A percentile compares a stretch with the other conserved stretches of the same genome.
phyloP scores from a whole-genome alignment of 2,797 vertebrate species.

The Poecile montanus region DNA sequence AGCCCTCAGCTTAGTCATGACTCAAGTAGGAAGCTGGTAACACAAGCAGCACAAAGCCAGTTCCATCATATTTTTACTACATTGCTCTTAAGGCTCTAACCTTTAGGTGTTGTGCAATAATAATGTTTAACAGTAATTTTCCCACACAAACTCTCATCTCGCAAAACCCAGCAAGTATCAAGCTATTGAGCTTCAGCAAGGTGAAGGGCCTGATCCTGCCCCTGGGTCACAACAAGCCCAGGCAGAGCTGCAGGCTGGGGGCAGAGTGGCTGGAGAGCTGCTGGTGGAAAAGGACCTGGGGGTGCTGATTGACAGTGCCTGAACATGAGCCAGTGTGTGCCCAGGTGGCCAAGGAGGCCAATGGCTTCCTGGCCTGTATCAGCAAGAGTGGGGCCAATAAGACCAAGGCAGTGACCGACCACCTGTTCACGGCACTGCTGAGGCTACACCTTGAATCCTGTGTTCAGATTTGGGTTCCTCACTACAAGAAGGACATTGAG shows the following conservation, averaged over 20 bases:
- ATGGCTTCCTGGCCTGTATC: background rate
- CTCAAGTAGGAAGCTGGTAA: background rate
- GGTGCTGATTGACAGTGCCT: fast-evolving
- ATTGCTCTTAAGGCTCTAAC: background rate
- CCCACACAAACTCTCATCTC: background rate
- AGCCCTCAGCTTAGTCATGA: background rate
- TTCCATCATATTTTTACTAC: background rate
- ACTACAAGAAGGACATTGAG: background rate
- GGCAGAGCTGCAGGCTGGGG: background rate
- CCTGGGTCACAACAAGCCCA: background rate
- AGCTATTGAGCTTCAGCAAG: background rate
- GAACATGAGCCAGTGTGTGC: background rate
- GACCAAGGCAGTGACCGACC: fast-evolving
- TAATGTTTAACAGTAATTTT: background rate
- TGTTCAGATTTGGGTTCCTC: background rate
- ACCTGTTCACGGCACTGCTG: fast-evolving
- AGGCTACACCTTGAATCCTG: background rate
- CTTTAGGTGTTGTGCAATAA: background rate
- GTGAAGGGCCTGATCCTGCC: too few species aligned
- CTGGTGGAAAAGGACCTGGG: fast-evolving
- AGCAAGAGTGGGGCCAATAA: background rate
- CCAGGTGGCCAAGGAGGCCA: background rate
- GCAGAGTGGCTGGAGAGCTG: background rate
- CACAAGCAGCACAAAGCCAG: background rate
- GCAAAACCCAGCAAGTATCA: background rate